A percentile compares a stretch with the other conserved stretches of the same genome.
These are phyloP conservation scores for Polyommatus iphigenia DNA, from an alignment of 2,888 invertebrate species.

Conservation along the genomic window DNA sequence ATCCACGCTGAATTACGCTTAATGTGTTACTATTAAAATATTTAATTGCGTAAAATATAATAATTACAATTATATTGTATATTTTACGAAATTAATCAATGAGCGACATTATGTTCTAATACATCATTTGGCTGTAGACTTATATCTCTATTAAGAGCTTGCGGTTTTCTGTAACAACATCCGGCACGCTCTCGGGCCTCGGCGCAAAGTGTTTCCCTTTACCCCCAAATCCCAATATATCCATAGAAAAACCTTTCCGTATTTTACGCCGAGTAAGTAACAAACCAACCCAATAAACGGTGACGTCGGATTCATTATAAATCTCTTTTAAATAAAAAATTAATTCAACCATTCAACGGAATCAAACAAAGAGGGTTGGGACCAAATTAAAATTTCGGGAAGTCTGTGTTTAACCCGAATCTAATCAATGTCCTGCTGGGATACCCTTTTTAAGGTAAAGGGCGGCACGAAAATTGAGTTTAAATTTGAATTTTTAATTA, in stretches of 20 bases:
- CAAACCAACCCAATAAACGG: slow-evolving; percentile 25
- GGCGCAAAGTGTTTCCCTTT: slow-evolving; percentile 5
- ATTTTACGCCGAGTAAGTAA: slow-evolving; percentile 19
- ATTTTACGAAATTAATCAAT: no score
- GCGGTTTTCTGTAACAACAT: background rate
- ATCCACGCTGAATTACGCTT: background rate
- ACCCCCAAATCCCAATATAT: background rate
- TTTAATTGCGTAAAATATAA: no score
- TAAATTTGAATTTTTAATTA: slow-evolving; percentile 31
- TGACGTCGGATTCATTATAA: slow-evolving; percentile 31
- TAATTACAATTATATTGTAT: no score
- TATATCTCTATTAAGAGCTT: background rate
- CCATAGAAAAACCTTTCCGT: background rate
- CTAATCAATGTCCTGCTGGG: slow-evolving; percentile 35
- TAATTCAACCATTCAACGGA: slow-evolving; percentile 31
- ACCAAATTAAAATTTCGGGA: slow-evolving; percentile 41
- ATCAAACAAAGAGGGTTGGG: slow-evolving; percentile 35
- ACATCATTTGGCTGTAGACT: background rate
- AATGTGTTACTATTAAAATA: background rate
- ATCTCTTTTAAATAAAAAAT: slow-evolving; percentile 21
- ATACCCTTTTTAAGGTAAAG: slow-evolving; percentile 34
- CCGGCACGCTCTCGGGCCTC: background rate
- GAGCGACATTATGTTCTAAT: no score
- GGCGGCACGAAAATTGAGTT: slow-evolving; percentile 32
- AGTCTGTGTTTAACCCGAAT: slow-evolving; percentile 36